Evolutionary conservation across 2,888 invertebrate species (phyloP), one percentile per base, ranked within the genome.

Genomic region (Apamea epomidion): DNA sequence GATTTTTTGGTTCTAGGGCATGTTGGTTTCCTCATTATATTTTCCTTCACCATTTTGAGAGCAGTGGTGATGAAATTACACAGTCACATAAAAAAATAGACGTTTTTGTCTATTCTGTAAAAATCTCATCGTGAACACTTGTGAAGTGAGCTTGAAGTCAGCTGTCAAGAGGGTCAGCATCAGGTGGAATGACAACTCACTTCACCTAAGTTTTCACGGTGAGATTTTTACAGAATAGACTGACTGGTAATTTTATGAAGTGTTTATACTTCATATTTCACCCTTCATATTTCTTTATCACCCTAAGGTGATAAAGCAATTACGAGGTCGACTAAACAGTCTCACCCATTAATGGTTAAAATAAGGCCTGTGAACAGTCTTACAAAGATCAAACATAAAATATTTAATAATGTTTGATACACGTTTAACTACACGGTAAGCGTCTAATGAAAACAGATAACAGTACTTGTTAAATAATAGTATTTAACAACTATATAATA

Each of bases 391-490:
- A 64, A 37, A 72, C 37, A 72, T 62, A 37, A 12, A 72, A 64
- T 18, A 72, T 37, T n/a, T 18, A 72, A 64, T 64, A 72, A 72
- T n/a, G 37, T 72, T n/a, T 72, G n/a, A 37, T 72, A 37, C n/a
- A n/a, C n/a, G n/a, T n/a, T 65, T 65, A 65, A 65, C 18, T 10
- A 7, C 14, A 69, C 84, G 85, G 76, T 77, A 71, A 85, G 68
- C 29, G 51, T 69, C 54, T 87, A 77, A 87, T 85, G 25, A 85
- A 77, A 85, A 77, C 51, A 85, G 85, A 77, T 87, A 77, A 80
- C 85, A 81, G 12, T 58, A 37, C 70, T 58, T 42, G 42, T 42
- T 42, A 42, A 42, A 42, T 42, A 42, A 42, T 42, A 77, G 73
- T 58, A 81, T 88, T 73, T 74, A 67, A 83, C 29, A 77, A 68